Base-by-base conservation (phyloP, 2,888 invertebrate species). In the Ennomos erosarius region DNA sequence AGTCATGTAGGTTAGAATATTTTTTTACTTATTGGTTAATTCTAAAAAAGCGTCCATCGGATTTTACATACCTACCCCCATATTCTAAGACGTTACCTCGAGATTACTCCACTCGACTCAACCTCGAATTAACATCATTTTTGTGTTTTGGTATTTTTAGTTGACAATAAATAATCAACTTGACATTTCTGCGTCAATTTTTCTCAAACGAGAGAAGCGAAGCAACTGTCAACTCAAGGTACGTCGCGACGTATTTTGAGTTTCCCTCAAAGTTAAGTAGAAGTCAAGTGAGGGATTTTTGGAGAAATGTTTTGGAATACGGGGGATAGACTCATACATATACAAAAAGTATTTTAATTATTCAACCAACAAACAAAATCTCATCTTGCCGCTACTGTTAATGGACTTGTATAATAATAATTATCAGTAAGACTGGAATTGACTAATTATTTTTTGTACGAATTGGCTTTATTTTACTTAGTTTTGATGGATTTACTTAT, bases 391-490 rank as follows among this genome's bases (percentile, higher is more conserved):
- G 48, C 38, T 56, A 42, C 10, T 33, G 43, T 58, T 51, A 56
- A 45, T 42, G 59, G 55, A 63, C 68, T 66, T 59, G 51, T 63
- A 72, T 70, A 70, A 68, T 74, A 70, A 26, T 26, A 4, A 26
- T 26, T 26, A 26, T 26, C 26, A 26, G 66, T 76, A 79, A 83
- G 79, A 81, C 82, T 81, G 81, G 75, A 70, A 72, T 74, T 65
- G 26, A 59, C 54, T 69, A 62, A 59, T 70, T 69, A 69, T 73
- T 72, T 72, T 73, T 65, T 65, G 42, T 64, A 65, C 54, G 62
- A 68, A 75, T 79, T 78, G 75, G 78, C 75, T 78, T 76, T 70
- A 75, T 71, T 73, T 70, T 70, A 76, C 68, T 77, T 76, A 74
- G 72, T 79, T 76, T 68, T 61, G 64, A 71, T 65, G 69, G 48